Base-by-base conservation (phyloP, 2,113 vertebrate genomes). In the Chionomys nivalis region DNA sequence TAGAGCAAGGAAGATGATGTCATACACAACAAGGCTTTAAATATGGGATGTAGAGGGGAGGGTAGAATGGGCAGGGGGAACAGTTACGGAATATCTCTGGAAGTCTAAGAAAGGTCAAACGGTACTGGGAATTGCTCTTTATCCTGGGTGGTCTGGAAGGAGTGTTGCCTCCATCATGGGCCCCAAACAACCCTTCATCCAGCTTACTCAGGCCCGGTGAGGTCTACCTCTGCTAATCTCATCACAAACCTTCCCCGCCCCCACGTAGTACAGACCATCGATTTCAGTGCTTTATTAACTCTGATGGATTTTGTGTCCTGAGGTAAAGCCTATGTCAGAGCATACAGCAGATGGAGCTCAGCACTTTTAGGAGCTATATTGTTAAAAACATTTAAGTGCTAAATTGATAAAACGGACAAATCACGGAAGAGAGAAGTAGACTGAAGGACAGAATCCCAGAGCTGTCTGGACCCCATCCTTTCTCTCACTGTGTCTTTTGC, bases 321-420 rank as follows among this genome's bases (percentile, higher is more conserved):
- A 0, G n/a, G 12, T 96, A 21, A 39, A 85, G 6, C 2, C n/a
- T 21, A 82, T 2, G 16, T 8, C 26, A 44, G 12, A 16, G 28
- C 16, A 3, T 72, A 72, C 42, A 13, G 63, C 24, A 17, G 1
- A 24, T n/a, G 39, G 8, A 93, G n/a, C 13, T 89, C 36, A 11
- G 1, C n/a, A 16, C 63, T 36, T 36, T 94, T 42, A 85, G 26
- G 39, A 11, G 24, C 10, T 68, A 2, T 82, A 36, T 61, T 87
- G 89, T 70, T n/a, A 87, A 4, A 88, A 36, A 93, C n/a, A 91
- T 44, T 93, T 42, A 82, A 90, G 12, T 24, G 42, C 39, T 5
- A 87, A 73, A 44, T 33, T 95, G 24, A 89, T 55, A 95, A 94
- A 73, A 85, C 39, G n/a, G 75, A 42, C 28, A 81, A 55, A 14